Conservation (phyloP, 2,797 vertebrate genomes). For the Myotis planiceps region DNA sequence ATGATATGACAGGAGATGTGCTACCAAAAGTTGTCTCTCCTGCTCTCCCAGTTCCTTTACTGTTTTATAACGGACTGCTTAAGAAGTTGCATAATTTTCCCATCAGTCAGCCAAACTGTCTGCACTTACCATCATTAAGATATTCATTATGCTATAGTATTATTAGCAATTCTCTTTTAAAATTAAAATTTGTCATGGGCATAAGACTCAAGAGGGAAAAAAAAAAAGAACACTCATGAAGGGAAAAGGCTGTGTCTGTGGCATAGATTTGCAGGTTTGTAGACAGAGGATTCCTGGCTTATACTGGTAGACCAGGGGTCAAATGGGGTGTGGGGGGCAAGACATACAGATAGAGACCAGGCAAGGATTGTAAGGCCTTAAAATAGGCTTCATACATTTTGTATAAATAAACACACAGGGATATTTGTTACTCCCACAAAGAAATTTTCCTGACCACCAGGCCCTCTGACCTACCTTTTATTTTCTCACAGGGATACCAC, state of each 20-base stretch:
- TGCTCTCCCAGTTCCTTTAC: neutral
- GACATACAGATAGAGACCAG: neutral
- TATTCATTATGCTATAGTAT: neutral
- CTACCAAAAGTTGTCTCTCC: neutral
- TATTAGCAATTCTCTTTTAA: constrained; percentile 25
- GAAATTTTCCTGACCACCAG: neutral
- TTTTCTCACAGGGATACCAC: neutral
- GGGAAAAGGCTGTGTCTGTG: neutral
- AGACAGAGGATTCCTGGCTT: neutral
- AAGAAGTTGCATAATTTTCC: neutral
- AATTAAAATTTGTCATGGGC: neutral
- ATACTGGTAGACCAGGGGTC: neutral
- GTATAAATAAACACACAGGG: neutral
- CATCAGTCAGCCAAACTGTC: neutral
- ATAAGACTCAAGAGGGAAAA: neutral
- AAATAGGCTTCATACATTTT: neutral
- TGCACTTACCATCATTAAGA: neutral
- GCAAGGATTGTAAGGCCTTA: neutral
- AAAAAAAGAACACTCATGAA: neutral
- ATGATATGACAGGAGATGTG: neutral
- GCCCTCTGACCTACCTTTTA: neutral
- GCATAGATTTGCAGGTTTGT: neutral
- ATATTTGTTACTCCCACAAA: neutral
- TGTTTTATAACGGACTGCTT: neutral
- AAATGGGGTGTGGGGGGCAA: neutral